These are phyloP conservation scores for Rhinopomastus cyanomelas DNA, from an alignment of 2,113 vertebrate genomes.

Conservation along the genomic window DNA sequence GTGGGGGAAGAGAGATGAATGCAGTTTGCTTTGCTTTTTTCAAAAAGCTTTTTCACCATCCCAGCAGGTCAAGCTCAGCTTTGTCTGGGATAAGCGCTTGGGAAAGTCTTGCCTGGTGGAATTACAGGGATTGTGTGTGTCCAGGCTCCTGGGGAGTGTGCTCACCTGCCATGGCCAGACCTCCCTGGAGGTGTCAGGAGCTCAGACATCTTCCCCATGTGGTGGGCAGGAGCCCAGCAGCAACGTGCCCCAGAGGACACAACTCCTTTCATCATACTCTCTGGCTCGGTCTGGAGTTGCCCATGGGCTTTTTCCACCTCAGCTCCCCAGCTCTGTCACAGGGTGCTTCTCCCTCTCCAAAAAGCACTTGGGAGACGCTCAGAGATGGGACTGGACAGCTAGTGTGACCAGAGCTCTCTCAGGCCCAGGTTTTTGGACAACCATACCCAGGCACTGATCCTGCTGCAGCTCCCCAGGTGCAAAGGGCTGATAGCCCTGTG, in stretches of 20 bases:
- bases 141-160: neutral
- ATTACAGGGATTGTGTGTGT: neutral
- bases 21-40: neutral
- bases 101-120: neutral
- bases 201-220: neutral
- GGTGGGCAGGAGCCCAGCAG: neutral
- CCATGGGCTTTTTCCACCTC: neutral
- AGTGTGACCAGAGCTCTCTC: neutral
- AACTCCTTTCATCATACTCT: neutral
- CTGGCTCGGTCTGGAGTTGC: neutral
- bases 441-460: neutral
- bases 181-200: neutral
- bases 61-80: constrained; percentile 23
- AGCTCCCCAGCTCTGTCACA: neutral
- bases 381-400: neutral
- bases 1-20: neutral
- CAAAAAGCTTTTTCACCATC: neutral
- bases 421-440: neutral
- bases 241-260: neutral
- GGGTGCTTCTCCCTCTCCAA: neutral
- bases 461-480: neutral
- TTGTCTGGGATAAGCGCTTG: neutral
- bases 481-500: neutral
- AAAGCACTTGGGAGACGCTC: neutral
- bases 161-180: neutral